Base-by-base conservation (phyloP, 1,140 invertebrate genomes). In the Pentalonia nigronervosa region DNA sequence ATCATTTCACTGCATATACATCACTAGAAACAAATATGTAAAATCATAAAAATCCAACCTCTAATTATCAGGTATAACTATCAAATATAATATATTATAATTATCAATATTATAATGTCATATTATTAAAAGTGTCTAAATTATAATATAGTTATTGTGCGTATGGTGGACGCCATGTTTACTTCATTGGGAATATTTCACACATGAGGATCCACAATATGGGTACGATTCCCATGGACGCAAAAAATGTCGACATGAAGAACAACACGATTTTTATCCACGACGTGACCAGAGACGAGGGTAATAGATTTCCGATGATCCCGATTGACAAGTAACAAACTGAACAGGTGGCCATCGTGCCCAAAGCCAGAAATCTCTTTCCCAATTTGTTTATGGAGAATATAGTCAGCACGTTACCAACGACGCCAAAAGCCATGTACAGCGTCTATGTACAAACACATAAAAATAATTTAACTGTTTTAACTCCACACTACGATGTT, bases 151-250 rank as follows among this genome's bases (percentile, higher is more conserved):
- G 25, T n/a, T n/a, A n/a, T n/a, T 14, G 60, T 6, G 30, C n/a
- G 4, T 17, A n/a, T n/a, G n/a, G n/a, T n/a, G n/a, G n/a, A n/a
- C 30, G 30, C n/a, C n/a, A 30, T 76, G 34, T 3, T 53, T 88
- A 94, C 94, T 94, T 94, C 36, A 94, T 87, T 17, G 94, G 94
- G 56, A 95, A 95, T 36, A 95, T 93, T 94, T 95, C 94, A 8
- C 94, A 93, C 45, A 95, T 89, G 14, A 95, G 93, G 25, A 94
- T 94, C 94, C 94, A 95, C 30, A 94, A 94, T n/a, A 95, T 94
- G 17, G 94, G 94, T 81, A 56, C 86, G 23, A 93, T 84, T 8
- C 91, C 91, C 48, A 93, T 45, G 0, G 91, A 86, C n/a, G 91
- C 50, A 7, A 67, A 81, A 53, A 93, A 83, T 2, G 81, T 86